Conservation (phyloP, 2,113 vertebrate genomes). For the Donacobius atricapilla region DNA sequence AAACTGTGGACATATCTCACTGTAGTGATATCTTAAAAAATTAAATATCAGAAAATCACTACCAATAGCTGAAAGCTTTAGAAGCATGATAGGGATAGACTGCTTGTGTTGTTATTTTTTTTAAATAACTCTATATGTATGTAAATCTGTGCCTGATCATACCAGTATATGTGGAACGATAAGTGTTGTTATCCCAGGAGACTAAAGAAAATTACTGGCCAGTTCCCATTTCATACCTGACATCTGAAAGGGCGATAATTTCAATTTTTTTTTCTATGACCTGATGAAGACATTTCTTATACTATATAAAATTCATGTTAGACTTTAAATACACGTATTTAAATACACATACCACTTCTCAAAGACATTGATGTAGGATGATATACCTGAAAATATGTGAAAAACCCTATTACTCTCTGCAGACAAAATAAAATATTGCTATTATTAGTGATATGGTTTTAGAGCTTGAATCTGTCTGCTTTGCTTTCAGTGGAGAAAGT, state of each 20-base stretch:
- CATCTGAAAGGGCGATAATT: not conserved
- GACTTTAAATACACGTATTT: not conserved
- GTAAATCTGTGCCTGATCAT: not conserved
- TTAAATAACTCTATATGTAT: not conserved
- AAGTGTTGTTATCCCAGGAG: not conserved
- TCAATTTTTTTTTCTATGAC: not conserved
- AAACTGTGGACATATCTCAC: not conserved
- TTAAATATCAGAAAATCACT: not conserved
- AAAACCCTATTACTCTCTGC: not conserved
- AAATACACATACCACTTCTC: not conserved
- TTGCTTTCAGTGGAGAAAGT: not conserved
- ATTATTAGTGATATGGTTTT: not conserved
- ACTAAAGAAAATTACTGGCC: not conserved
- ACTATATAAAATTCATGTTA: not conserved
- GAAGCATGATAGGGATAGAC: not conserved
- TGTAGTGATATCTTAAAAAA: not conserved
- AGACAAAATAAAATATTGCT: not conserved
- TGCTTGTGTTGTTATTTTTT: not conserved
- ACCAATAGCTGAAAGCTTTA: not conserved
- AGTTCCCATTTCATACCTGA: not conserved
- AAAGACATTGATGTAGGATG: not conserved
- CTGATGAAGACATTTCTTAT: not conserved
- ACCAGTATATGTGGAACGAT: not conserved
- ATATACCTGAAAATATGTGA: not conserved
- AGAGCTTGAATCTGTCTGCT: not conserved